These are phyloP conservation scores for Austrolebias charrua DNA, from an alignment of 2,797 vertebrate genomes.

Conservation along the genomic window DNA sequence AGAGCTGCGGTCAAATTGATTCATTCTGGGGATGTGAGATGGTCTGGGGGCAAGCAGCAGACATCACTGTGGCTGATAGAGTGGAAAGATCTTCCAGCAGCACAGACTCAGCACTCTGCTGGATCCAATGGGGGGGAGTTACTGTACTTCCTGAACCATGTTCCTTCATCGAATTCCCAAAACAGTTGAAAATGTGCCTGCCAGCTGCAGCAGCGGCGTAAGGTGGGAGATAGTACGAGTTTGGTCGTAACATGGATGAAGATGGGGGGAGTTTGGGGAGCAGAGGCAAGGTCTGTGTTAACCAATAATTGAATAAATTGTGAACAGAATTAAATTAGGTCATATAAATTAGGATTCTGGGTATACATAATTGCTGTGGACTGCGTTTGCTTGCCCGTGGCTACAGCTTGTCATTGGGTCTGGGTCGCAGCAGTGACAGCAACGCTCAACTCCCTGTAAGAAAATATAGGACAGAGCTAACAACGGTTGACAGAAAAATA, in stretches of 20 bases:
- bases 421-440: conserved; percentile 20
- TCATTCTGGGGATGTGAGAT: conserved; percentile 20
- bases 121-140: conserved; percentile 39
- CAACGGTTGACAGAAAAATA: not conserved
- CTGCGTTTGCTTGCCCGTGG: conserved; percentile 48
- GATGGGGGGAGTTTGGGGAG: conserved; percentile 11
- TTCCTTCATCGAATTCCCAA: conserved; percentile 41
- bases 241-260: conserved; percentile 23
- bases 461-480: conserved; percentile 19
- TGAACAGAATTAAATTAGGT: conserved; percentile 61
- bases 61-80: conserved; percentile 24
- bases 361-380: conserved; percentile 61
- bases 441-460: conserved; percentile 19
- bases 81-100: conserved; percentile 47
- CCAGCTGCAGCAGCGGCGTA: conserved; percentile 34
- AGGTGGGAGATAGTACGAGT: conserved; percentile 29
- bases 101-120: conserved; percentile 43
- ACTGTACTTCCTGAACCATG: conserved; percentile 28
- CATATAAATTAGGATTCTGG: conserved; percentile 64
- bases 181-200: conserved; percentile 45
- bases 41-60: conserved; percentile 24
- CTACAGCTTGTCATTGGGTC: conserved; percentile 30
- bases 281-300: conserved; percentile 32
- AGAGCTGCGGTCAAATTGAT: conserved; percentile 32
- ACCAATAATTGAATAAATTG: conserved; percentile 62